phyloP scores from a whole-genome alignment of 2,113 vertebrate species.

The Chionis minor region DNA sequence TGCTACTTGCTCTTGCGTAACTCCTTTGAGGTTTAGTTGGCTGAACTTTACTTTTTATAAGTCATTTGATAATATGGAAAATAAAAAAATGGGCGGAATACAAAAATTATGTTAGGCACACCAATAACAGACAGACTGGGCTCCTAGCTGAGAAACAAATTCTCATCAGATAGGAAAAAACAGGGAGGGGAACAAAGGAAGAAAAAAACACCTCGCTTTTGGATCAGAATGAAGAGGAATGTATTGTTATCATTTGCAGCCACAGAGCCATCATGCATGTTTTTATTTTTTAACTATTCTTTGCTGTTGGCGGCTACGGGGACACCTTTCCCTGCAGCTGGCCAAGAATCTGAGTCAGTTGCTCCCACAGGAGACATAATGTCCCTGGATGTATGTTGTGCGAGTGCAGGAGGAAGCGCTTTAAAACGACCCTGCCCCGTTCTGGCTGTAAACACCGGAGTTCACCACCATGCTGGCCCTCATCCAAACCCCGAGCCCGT shows the following conservation, averaged over 20 bases:
- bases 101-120: not conserved
- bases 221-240: not conserved
- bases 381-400: not conserved
- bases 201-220: not conserved
- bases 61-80: not conserved
- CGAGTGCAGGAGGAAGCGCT: not conserved
- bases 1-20: not conserved
- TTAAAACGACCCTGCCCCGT: not conserved
- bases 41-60: not conserved
- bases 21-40: not conserved
- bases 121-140: not conserved
- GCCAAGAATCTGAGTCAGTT: slow-evolving; percentile 33
- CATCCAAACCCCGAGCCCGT: accelerated
- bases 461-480: accelerated
- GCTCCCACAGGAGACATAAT: slow-evolving; percentile 9
- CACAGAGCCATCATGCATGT: not conserved
- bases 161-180: slow-evolving; percentile 42
- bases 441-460: slow-evolving; percentile 13
- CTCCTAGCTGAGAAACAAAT: not conserved
- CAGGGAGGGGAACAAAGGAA: slow-evolving; percentile 27
- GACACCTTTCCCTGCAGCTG: slow-evolving; percentile 53
- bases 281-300: not conserved
- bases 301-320: not conserved
- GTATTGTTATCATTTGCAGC: not conserved
- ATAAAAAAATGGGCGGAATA: not conserved